Conservation (phyloP, 2,797 vertebrate species). For the Pantherophis alleghaniensis region DNA sequence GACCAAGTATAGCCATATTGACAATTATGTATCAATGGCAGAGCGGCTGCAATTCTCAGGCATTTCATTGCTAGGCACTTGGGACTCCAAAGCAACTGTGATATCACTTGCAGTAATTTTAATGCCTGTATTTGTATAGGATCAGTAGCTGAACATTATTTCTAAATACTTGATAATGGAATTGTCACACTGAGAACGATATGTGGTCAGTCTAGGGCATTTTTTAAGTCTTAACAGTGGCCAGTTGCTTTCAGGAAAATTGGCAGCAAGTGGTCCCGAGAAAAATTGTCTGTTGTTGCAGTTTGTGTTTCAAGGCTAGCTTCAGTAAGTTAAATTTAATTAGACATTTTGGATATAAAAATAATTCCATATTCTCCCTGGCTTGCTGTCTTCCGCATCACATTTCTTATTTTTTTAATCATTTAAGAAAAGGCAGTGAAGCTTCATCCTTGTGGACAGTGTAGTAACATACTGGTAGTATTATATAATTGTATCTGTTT, state of each 20-base stretch:
- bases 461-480: not conserved
- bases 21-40: not conserved
- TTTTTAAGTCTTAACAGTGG: slow-evolving; percentile 9
- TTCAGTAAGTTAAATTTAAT: slow-evolving; percentile 14
- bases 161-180: not conserved
- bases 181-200: slow-evolving; percentile 28
- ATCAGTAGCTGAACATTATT: slow-evolving; percentile 12
- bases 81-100: slow-evolving; percentile 27
- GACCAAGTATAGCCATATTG: not conserved
- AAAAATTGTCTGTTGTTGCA: slow-evolving; percentile 1
- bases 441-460: not conserved
- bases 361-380: not conserved
- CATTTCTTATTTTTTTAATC: not conserved
- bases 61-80: not conserved
- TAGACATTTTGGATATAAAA: slow-evolving; percentile 1
- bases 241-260: not conserved
- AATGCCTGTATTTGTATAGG: slow-evolving; percentile 12
- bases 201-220: slow-evolving; percentile 12
- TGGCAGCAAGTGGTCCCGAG: not conserved
- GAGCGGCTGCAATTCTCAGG: slow-evolving; percentile 2
- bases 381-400: not conserved
- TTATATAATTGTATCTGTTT: not conserved
- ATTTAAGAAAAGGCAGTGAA: not conserved
- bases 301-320: slow-evolving; percentile 5
- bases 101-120: slow-evolving; percentile 14